These are phyloP conservation scores for Muntiacus reevesi DNA, from an alignment of 2,113 vertebrate species.

Conservation along the genomic window DNA sequence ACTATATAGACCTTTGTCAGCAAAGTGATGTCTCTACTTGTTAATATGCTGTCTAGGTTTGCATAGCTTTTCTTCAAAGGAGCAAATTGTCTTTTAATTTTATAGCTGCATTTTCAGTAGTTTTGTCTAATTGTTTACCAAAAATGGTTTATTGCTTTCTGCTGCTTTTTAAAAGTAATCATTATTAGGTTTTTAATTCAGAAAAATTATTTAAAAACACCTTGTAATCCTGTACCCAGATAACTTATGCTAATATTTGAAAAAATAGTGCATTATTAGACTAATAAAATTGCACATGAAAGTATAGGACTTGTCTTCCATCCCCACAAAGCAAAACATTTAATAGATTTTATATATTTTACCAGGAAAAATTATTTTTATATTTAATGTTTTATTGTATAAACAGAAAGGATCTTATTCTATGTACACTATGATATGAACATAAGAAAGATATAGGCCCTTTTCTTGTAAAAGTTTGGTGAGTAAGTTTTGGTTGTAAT, in stretches of 20 bases:
- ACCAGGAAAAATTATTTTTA: background rate
- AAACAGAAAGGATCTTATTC: background rate
- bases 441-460: background rate
- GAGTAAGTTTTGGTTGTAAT: background rate
- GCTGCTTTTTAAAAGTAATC: background rate
- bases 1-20: background rate
- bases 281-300: background rate
- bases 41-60: background rate
- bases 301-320: background rate
- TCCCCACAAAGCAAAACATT: background rate
- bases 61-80: background rate
- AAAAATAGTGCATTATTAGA: background rate
- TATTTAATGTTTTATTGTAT: conserved; percentile 4
- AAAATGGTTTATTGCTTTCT: conserved; percentile 2
- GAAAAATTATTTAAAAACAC: background rate
- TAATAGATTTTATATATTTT: background rate
- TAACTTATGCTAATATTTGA: background rate
- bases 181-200: background rate
- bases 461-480: background rate
- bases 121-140: conserved; percentile 28
- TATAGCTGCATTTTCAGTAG: background rate
- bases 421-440: background rate
- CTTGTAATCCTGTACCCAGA: background rate
- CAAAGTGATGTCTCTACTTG: background rate
- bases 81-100: background rate